Evolutionary conservation across 2,113 vertebrate species (phyloP), one percentile per base, ranked within the genome.

Genomic region (Ictidomys tridecemlineatus): DNA sequence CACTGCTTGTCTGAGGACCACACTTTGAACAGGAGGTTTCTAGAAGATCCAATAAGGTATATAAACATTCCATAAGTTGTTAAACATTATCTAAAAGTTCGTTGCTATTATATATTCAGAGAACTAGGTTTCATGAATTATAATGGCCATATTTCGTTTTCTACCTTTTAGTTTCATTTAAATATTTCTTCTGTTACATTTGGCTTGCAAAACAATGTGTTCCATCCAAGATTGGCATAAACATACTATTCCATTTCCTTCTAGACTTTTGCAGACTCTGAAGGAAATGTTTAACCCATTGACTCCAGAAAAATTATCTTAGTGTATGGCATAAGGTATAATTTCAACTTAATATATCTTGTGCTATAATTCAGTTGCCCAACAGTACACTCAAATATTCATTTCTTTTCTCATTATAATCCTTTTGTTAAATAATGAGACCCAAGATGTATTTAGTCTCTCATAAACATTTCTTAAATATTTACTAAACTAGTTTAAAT

Each of bases 261-360:
- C 34, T 61, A 61, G 74, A 76, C 56, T 79, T 96, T 56, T 56
- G 16, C 30, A 92, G 2, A 28, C 30, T 74, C n/a, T 89, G 34
- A 91, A 87, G n/a, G 32, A 96, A 86, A 85, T 85, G 61, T 51
- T 93, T 92, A 96, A 84, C 32, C 79, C 39, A 95, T 86, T 84
- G 30, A 82, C 37, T 26, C 53, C 17, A 53, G 10, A 4, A 56
- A 96, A 94, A 84, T 61, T 85, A 70, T 92, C 74, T 83, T 78
- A 51, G 26, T n/a, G 3, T 42, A 24, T 14, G 89, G 34, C 18
- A 74, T 30, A 45, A 67, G 17, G 18, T 63, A 85, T 65, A 89
- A 67, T 76, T 86, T 96, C 28, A 74, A 93, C 24, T 88, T 76
- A 79, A 53, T 42, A 73, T 61, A 85, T 79, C 80, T 79, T 87